Conservation (phyloP, 1,140 invertebrate genomes). For the Heliconius melpomene region DNA sequence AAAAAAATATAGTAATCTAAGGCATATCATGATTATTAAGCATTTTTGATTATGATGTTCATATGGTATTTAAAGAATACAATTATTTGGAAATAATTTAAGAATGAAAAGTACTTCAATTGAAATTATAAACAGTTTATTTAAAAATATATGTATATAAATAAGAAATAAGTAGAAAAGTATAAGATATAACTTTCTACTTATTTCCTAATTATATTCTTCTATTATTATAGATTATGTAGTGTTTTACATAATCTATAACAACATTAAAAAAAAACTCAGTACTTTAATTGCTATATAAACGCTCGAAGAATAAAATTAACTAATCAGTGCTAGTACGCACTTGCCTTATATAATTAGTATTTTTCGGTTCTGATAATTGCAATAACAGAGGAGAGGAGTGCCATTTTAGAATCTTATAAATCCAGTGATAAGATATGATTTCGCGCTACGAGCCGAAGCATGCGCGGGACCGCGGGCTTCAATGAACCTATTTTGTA, state of each 20-base stretch:
- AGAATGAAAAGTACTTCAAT: not conserved
- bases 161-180: not conserved
- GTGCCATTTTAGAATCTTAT: conserved; percentile 45
- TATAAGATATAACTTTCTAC: not conserved
- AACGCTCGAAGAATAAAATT: not conserved
- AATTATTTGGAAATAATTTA: not conserved
- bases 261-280: not conserved
- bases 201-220: too few species aligned
- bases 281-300: not conserved
- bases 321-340: conserved; percentile 1
- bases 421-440: conserved; percentile 44
- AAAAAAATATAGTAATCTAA: too few species aligned
- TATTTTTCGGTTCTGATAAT: conserved; percentile 42
- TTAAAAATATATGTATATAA: not conserved
- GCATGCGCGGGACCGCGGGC: conserved; percentile 53
- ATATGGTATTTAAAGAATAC: not conserved
- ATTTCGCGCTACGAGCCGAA: conserved; percentile 27
- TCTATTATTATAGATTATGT: not conserved
- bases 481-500: conserved; percentile 67
- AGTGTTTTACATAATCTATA: too few species aligned
- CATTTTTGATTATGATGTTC: too few species aligned
- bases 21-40: too few species aligned
- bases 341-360: conserved; percentile 31
- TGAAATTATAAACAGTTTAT: not conserved
- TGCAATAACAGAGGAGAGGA: conserved; percentile 44